These are phyloP conservation scores for Picathartes gymnocephalus DNA, from an alignment of 2,113 vertebrate species.

Conservation along the genomic window DNA sequence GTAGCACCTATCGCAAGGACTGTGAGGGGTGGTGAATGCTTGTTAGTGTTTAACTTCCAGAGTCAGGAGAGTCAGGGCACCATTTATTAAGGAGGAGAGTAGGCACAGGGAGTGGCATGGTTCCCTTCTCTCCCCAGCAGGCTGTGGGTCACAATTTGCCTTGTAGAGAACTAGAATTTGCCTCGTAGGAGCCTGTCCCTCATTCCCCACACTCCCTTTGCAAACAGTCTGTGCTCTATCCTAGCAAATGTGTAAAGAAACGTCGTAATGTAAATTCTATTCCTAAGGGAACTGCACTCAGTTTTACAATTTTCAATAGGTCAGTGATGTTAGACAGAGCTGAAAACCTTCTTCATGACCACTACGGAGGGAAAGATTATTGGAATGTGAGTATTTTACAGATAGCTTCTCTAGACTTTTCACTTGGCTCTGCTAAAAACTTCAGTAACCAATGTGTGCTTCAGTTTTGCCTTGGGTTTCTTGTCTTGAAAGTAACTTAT, in stretches of 20 bases:
- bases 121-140: background rate
- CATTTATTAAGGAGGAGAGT: background rate
- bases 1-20: background rate
- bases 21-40: background rate
- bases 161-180: background rate
- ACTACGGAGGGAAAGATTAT: slow-evolving; percentile 94
- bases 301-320: slow-evolving; percentile 60
- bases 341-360: slow-evolving; percentile 95
- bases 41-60: background rate
- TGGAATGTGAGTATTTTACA: slow-evolving; percentile 88
- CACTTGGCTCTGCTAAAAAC: background rate
- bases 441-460: background rate
- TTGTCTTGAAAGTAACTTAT: background rate
- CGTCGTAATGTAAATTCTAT: background rate
- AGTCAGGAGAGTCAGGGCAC: background rate
- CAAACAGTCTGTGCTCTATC: background rate
- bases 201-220: background rate
- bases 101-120: background rate
- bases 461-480: background rate
- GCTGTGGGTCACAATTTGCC: background rate
- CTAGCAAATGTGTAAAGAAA: background rate
- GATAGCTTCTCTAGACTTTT: background rate
- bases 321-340: slow-evolving; percentile 96
- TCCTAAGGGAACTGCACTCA: slow-evolving; percentile 24
- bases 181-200: background rate